These are phyloP conservation scores for Drosophila seclusa DNA, from an alignment of 2,888 invertebrate genomes.

Conservation along the genomic window DNA sequence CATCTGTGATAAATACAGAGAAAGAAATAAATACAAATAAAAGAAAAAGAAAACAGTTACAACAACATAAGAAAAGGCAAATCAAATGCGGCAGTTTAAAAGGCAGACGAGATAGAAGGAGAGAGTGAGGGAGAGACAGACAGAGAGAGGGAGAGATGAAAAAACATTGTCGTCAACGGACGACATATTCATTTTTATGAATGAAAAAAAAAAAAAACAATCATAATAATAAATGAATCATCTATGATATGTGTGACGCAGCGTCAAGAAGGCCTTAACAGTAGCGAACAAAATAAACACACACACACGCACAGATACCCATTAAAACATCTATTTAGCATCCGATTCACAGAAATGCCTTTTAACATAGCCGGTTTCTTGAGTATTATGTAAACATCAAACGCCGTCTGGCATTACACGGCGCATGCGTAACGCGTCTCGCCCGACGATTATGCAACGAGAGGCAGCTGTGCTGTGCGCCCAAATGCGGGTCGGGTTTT, in stretches of 20 bases:
- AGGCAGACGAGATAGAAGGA: constrained; percentile 25
- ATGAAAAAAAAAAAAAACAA: constrained; percentile 51
- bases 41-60: constrained; percentile 31
- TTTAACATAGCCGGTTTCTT: constrained; percentile 49
- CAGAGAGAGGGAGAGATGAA: constrained; percentile 3
- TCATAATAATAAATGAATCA: constrained; percentile 63
- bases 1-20: constrained; percentile 41
- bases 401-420: constrained; percentile 36
- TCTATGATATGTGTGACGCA: constrained; percentile 69
- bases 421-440: constrained; percentile 60
- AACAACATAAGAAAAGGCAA: constrained; percentile 49
- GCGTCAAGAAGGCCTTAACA: constrained; percentile 48
- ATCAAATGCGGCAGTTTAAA: constrained; percentile 71
- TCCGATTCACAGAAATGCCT: constrained; percentile 55
- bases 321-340: constrained; percentile 65
- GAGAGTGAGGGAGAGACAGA: constrained; percentile 8
- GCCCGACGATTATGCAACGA: constrained; percentile 40
- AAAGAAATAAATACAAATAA: constrained; percentile 23
- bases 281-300: constrained; percentile 42
- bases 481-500: constrained; percentile 27
- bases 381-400: constrained; percentile 53
- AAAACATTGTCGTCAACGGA: constrained; percentile 33
- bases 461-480: constrained; percentile 17
- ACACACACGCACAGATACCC: constrained; percentile 33
- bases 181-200: constrained; percentile 71